Evolutionary conservation across 2,797 vertebrate genomes (phyloP).

Genomic region (Antennarius maculatus): DNA sequence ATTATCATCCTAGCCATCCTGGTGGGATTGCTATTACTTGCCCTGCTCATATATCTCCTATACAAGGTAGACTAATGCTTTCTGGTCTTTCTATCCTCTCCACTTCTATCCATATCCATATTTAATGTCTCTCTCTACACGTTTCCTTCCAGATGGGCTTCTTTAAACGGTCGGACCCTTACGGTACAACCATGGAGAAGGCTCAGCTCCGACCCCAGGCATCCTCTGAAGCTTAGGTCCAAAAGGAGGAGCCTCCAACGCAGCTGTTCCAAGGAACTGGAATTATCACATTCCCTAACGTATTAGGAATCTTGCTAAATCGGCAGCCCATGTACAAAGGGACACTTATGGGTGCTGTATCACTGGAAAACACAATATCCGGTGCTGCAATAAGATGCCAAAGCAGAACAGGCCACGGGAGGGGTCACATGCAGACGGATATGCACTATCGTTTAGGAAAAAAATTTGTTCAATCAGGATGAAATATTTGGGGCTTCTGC

Average conservation of each 20-base stretch:
- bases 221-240: conserved; percentile 87
- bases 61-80: conserved; percentile 84
- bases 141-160: conserved; percentile 85
- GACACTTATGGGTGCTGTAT: conserved; percentile 55
- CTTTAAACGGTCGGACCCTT: conserved; percentile 90
- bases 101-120: background rate
- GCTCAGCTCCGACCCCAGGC: conserved; percentile 93
- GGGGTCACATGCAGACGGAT: conserved; percentile 16
- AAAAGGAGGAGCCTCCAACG: conserved; percentile 15
- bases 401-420: conserved; percentile 38
- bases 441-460: conserved; percentile 44
- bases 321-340: conserved; percentile 35
- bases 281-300: conserved; percentile 38
- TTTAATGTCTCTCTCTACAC: conserved; percentile 10
- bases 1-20: conserved; percentile 91
- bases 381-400: conserved; percentile 65
- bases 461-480: conserved; percentile 25
- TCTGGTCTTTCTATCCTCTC: too few relatives aligned
- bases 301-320: conserved; percentile 25
- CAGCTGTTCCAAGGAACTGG: conserved; percentile 57
- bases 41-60: conserved; percentile 91
- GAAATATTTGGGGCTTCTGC: conserved; percentile 14
- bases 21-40: conserved; percentile 87
- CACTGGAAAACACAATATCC: conserved; percentile 66
- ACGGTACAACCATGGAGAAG: conserved; percentile 93